These are phyloP conservation scores for Chrysolina haemoptera DNA, from an alignment of 2,888 invertebrate species.

Conservation along the genomic window DNA sequence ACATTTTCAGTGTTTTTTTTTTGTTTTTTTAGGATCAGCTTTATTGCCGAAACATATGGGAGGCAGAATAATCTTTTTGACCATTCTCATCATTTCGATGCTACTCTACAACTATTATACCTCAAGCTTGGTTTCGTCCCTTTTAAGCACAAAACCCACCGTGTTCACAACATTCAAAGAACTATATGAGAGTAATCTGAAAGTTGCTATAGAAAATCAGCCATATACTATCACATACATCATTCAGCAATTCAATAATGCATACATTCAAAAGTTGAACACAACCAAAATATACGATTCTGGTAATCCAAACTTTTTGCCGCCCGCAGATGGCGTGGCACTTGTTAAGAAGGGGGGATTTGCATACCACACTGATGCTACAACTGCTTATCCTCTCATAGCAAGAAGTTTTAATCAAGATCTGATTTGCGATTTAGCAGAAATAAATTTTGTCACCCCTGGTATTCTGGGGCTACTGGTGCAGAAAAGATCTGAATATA, in stretches of 20 bases:
- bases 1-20: too few species aligned
- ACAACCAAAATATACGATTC: constrained; percentile 54
- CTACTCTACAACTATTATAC: constrained; percentile 75
- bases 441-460: constrained; percentile 59
- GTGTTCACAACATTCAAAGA: constrained; percentile 72
- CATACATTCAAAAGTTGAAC: constrained; percentile 54
- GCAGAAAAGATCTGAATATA: constrained; percentile 66
- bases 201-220: constrained; percentile 71
- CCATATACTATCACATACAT: constrained; percentile 69
- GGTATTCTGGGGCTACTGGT: constrained; percentile 66
- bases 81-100: constrained; percentile 63
- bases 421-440: constrained; percentile 70
- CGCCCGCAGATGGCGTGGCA: constrained; percentile 65
- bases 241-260: constrained; percentile 52
- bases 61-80: constrained; percentile 61
- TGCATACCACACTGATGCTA: constrained; percentile 72
- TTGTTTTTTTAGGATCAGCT: constrained; percentile 54
- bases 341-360: constrained; percentile 70
- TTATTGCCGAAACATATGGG: constrained; percentile 56
- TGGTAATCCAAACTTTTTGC: constrained; percentile 46
- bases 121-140: constrained; percentile 74
- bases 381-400: constrained; percentile 67
- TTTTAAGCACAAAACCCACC: constrained; percentile 72
- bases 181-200: constrained; percentile 70
- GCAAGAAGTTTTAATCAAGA: constrained; percentile 68